Percentiles rank a stretch among this genome's conserved stretches.
phyloP scores from a whole-genome alignment of 2,888 invertebrate genomes.

The Euproctis similis region DNA sequence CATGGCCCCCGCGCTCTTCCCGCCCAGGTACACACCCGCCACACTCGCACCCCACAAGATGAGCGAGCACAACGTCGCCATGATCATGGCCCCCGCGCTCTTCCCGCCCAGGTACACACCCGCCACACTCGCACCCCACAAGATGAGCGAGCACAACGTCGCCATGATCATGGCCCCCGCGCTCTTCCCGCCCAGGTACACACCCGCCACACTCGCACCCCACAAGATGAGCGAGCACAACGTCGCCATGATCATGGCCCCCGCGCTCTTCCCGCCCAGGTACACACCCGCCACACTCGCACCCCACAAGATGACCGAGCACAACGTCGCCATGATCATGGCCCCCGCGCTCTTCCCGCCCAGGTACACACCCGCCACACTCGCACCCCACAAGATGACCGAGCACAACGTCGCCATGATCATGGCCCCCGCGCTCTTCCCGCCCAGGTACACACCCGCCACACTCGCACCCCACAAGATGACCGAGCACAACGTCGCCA shows the following conservation, averaged over 20 bases:
- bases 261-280: slow-evolving; percentile 85
- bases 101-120: slow-evolving; percentile 88
- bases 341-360: too few species aligned
- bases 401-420: slow-evolving; percentile 90
- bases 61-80: slow-evolving; percentile 93
- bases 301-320: slow-evolving; percentile 89
- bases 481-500: slow-evolving; percentile 93
- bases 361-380: too few species aligned
- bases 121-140: too few species aligned
- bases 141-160: too few species aligned
- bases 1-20: slow-evolving; percentile 84
- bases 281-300: slow-evolving; percentile 81
- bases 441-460: slow-evolving; percentile 84
- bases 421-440: slow-evolving; percentile 84
- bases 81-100: slow-evolving; percentile 96
- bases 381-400: too few species aligned
- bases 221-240: too few species aligned
- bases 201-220: too few species aligned
- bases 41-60: slow-evolving; percentile 84
- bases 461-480: slow-evolving; percentile 84
- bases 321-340: slow-evolving; percentile 95
- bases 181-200: too few species aligned
- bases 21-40: slow-evolving; percentile 84
- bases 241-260: slow-evolving; percentile 86
- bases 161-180: too few species aligned